These are phyloP conservation scores for Periophthalmus modestus DNA, from an alignment of 2,113 vertebrate species.

Conservation along the genomic window DNA sequence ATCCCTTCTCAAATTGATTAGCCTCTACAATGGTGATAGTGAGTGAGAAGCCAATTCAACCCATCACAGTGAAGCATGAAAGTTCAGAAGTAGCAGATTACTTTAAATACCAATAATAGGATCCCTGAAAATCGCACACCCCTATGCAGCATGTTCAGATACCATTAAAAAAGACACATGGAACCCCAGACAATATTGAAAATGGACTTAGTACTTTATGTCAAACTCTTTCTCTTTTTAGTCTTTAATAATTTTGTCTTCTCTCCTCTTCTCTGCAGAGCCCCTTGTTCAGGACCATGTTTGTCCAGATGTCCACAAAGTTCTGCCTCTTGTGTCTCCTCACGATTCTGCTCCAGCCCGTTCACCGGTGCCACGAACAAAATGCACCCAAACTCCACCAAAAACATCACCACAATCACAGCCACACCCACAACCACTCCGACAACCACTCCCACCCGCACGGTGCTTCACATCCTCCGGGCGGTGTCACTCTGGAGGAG, in stretches of 20 bases:
- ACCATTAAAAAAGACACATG: too few species aligned
- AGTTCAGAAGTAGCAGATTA: too few species aligned
- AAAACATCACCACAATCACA: slow-evolving; percentile 68
- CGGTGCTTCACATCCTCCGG: slow-evolving; percentile 63
- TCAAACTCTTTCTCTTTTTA: background rate
- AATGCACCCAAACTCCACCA: background rate
- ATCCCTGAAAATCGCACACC: too few species aligned
- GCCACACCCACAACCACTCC: slow-evolving; percentile 55
- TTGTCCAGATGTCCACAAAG: slow-evolving; percentile 92
- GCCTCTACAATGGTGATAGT: too few species aligned
- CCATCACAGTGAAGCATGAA: too few species aligned
- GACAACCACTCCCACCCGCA: slow-evolving; percentile 54
- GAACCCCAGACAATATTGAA: too few species aligned
- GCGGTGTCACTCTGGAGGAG: slow-evolving; percentile 78
- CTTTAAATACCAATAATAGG: too few species aligned
- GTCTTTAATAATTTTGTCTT: too few species aligned
- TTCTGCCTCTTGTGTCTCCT: slow-evolving; percentile 97
- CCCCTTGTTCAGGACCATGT: slow-evolving; percentile 81
- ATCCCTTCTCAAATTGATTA: too few species aligned
- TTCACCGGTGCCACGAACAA: slow-evolving; percentile 83
- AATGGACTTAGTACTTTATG: too few species aligned
- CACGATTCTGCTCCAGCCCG: slow-evolving; percentile 92
- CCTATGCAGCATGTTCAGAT: too few species aligned
- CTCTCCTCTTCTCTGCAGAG: slow-evolving; percentile 53
- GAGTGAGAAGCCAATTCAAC: too few species aligned